Evolutionary conservation across 2,797 vertebrate genomes (phyloP).

Genomic region (Eulemur albifrons): DNA sequence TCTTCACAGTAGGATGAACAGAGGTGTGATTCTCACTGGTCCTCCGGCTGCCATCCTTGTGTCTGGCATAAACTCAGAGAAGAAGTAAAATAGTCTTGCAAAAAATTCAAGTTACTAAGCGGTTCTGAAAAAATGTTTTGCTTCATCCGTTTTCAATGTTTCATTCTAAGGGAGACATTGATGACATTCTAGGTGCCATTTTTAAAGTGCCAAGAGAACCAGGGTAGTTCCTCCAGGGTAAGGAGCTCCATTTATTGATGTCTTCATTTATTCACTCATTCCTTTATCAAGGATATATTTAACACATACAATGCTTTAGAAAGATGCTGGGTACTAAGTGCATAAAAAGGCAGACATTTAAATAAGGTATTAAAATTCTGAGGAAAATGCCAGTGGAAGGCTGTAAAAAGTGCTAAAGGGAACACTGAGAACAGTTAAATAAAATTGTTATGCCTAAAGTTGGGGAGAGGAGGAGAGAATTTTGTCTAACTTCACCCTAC

Average conservation of each 20-base stretch:
- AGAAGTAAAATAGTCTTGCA: background rate
- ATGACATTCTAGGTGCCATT: conserved; percentile 29
- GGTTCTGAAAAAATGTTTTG: conserved; percentile 35
- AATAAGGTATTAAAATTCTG: conserved; percentile 31
- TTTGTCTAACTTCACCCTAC: background rate
- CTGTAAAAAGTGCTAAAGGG: background rate
- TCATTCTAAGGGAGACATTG: conserved; percentile 20
- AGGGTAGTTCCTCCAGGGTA: background rate
- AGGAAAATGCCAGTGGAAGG: conserved; percentile 21
- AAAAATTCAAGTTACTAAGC: background rate
- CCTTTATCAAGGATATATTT: conserved; percentile 8
- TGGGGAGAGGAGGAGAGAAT: background rate
- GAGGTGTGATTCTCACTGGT: background rate
- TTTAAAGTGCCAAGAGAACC: conserved; percentile 19
- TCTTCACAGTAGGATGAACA: background rate
- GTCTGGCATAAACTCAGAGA: background rate
- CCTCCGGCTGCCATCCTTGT: background rate
- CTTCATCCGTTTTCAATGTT: conserved; percentile 10
- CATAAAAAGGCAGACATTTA: background rate
- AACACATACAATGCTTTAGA: background rate
- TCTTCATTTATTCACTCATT: conserved; percentile 4
- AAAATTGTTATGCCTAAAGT: background rate
- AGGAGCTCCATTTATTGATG: background rate
- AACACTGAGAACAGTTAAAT: background rate
- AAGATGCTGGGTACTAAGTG: background rate